phyloP scores from a whole-genome alignment of 2,888 invertebrate species.

The Drosophila parthenogenetica region DNA sequence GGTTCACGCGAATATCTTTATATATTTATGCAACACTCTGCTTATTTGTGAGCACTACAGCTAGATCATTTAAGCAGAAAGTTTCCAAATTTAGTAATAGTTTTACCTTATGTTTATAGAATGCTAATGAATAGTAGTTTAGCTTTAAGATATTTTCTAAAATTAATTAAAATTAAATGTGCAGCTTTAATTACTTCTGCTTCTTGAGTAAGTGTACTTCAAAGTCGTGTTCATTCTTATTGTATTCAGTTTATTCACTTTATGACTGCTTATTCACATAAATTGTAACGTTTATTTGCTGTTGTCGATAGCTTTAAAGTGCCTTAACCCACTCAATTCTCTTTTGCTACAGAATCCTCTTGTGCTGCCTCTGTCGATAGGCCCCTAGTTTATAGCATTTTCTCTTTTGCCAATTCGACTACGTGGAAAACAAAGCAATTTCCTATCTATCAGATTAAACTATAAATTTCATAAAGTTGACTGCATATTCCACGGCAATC shows the following conservation, averaged over 20 bases:
- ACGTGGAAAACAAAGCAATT: conserved; percentile 75
- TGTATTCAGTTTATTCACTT: neutral
- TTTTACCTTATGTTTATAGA: neutral
- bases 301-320: conserved; percentile 60
- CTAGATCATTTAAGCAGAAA: neutral
- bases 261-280: conserved; percentile 33
- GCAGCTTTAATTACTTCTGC: neutral
- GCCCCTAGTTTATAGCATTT: conserved; percentile 25
- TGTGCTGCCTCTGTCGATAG: neutral
- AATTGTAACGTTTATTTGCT: conserved; percentile 58
- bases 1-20: conserved; percentile 52
- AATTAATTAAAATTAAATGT: too few relatives aligned
- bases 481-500: conserved; percentile 80
- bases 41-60: neutral
- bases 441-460: conserved; percentile 79
- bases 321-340: conserved; percentile 17
- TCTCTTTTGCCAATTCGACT: conserved; percentile 44
- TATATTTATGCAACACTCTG: conserved; percentile 39
- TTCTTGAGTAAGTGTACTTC: conserved; percentile 2
- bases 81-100: too few relatives aligned
- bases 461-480: conserved; percentile 80
- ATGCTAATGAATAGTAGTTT: too few relatives aligned
- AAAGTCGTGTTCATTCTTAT: neutral
- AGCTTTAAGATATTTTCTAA: too few relatives aligned
- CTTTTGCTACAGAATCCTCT: neutral